Percentiles rank a stretch among this genome's conserved stretches.
Conservation (phyloP, 2,797 vertebrate genomes). For the Echeneis naucrates region DNA sequence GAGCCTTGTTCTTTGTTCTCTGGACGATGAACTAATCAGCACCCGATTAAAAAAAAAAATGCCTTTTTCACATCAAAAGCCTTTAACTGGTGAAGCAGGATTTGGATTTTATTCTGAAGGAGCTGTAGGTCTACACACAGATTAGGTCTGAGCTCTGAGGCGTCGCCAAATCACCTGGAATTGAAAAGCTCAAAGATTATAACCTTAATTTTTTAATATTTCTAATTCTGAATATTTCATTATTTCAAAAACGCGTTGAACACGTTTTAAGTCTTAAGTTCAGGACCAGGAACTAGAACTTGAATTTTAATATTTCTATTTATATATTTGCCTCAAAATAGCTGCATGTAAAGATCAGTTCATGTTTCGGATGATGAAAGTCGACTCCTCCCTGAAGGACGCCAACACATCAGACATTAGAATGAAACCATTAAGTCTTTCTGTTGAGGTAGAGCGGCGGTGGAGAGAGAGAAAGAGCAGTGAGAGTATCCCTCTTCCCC, state of each 20-base stretch:
- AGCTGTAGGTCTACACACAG: background rate
- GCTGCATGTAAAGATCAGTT: background rate
- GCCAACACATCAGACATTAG: too few relatives aligned
- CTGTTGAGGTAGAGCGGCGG: slow-evolving; percentile 8
- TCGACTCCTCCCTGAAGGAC: too few relatives aligned
- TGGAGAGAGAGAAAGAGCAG: background rate
- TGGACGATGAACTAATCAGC: background rate
- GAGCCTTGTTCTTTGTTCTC: background rate
- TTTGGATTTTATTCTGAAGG: too few relatives aligned
- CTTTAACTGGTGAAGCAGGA: background rate
- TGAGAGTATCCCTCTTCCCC: background rate
- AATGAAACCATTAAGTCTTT: background rate
- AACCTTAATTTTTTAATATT: background rate
- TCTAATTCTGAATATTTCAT: too few relatives aligned
- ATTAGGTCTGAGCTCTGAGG: background rate
- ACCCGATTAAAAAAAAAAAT: background rate
- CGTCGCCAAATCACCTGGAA: background rate
- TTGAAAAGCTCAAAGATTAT: background rate
- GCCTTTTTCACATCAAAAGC: background rate
- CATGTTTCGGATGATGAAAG: background rate
- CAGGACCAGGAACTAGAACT: background rate
- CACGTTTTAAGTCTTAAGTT: too few relatives aligned
- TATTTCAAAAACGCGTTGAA: too few relatives aligned
- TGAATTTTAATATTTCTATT: background rate
- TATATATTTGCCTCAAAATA: background rate